Percentiles rank a stretch among this genome's conserved stretches.
Conservation (phyloP, 2,888 invertebrate species). For the Nephrotoma flavescens region DNA sequence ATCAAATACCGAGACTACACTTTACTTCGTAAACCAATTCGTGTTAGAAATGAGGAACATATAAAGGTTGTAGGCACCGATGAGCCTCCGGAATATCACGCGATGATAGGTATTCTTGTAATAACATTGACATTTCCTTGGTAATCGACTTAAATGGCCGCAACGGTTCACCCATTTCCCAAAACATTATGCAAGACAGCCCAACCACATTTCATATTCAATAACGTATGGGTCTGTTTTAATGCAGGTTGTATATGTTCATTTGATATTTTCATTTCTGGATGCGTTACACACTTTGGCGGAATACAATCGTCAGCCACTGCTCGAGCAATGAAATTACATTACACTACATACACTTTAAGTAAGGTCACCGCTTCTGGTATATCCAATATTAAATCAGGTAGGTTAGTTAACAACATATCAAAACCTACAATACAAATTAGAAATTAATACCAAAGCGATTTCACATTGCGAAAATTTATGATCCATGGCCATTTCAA, state of each 20-base stretch:
- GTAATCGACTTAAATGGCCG: constrained; percentile 82
- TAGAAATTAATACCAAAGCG: constrained; percentile 77
- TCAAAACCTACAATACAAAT: constrained; percentile 74
- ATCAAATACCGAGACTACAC: background rate
- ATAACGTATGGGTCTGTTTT: constrained; percentile 29
- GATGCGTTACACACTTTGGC: constrained; percentile 61
- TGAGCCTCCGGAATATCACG: constrained; percentile 74
- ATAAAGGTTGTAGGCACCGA: constrained; percentile 71
- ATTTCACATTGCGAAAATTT: constrained; percentile 85
- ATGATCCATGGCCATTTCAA: constrained; percentile 72
- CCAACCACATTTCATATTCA: constrained; percentile 77
- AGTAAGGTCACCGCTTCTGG: constrained; percentile 74
- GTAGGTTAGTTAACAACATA: constrained; percentile 58
- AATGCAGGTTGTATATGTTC: constrained; percentile 37
- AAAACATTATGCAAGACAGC: constrained; percentile 82
- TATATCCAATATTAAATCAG: constrained; percentile 75
- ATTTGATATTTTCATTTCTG: constrained; percentile 36
- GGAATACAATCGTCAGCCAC: constrained; percentile 89
- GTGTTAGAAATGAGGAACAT: constrained; percentile 93
- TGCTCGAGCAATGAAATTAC: constrained; percentile 79
- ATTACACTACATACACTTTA: too few species aligned
- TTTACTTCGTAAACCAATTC: constrained; percentile 81
- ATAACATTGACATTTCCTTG: constrained; percentile 68
- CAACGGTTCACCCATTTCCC: constrained; percentile 86
- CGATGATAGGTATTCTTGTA: constrained; percentile 76